A percentile compares a stretch with the other conserved stretches of the same genome.
Evolutionary conservation across 2,797 vertebrate species (phyloP).

Genomic region (Onychomys arenicola): DNA sequence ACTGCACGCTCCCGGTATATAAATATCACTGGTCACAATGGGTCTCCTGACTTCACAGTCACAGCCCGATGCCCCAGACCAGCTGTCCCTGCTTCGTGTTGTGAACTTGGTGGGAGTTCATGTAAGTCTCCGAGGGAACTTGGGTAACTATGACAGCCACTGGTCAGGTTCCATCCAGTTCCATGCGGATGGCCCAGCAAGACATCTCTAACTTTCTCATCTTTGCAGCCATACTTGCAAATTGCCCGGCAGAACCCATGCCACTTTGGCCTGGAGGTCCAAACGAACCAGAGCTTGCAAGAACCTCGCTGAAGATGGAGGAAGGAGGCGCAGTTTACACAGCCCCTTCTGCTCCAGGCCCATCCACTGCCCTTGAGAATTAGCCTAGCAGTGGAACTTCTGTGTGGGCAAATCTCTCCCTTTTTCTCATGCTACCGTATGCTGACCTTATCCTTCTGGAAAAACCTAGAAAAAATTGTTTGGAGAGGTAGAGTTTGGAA

Average conservation of each 20-base stretch:
- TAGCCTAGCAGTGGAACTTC: background rate
- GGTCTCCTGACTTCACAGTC: conserved; percentile 61
- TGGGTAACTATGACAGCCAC: background rate
- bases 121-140: background rate
- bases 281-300: background rate
- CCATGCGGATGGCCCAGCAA: background rate
- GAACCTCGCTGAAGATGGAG: background rate
- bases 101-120: background rate
- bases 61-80: background rate
- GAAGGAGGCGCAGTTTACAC: too few species aligned
- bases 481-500: background rate
- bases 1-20: background rate
- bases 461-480: background rate
- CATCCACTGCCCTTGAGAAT: conserved; percentile 16
- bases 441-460: background rate
- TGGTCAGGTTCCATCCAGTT: background rate
- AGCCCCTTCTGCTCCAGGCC: rapidly evolving
- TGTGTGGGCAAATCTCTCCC: background rate
- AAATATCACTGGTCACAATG: conserved; percentile 37
- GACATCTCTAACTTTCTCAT: background rate
- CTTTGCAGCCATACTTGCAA: background rate
- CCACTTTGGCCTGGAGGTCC: background rate
- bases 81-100: background rate
- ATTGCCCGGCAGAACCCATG: background rate
- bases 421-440: background rate